Base-by-base conservation (phyloP, 2,113 vertebrate species). In the Alectura lathami region DNA sequence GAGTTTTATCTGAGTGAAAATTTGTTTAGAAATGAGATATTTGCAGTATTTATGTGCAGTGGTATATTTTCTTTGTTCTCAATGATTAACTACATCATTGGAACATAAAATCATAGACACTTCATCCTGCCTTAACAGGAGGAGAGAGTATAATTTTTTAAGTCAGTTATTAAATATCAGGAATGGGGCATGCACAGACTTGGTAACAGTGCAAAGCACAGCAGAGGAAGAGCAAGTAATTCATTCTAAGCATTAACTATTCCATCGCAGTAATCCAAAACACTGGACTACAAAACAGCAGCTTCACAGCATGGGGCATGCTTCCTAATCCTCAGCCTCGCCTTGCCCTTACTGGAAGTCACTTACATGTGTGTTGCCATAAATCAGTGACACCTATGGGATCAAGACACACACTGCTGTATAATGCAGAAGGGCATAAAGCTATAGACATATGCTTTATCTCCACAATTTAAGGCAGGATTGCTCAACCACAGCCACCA, bases 281-380 rank as follows among this genome's bases (percentile, higher is more conserved):
- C 69, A 80, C 26, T 20, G 27, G 4, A 62, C 15, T 17, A 32
- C 26, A 68, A 43, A 78, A 56, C 22, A 77, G 34, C 12, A 45
- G 29, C n/a, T 73, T 47, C 10, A 8, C 36, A 67, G 13, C 3
- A 1, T 3, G 4, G 13, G 32, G 36, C 8, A 11, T 43, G 11
- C 36, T 42, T 77, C 53, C 47, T 17, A 34, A 75, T 50, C 42
- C 23, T 76, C 73, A 34, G 29, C 32, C 27, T 36, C 67, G 34
- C 36, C 51, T 32, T 38, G 60, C 30, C 50, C 0, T 2, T 4
- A 34, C 20, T 40, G 8, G 18, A 69, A 67, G 75, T 76, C 57
- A 51, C 40, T 47, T 62, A 5, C 0, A 29, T 40, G 16, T 42
- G 36, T 20, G 4, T 2, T 45, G 21, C 30, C 47, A 26, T 3